phyloP scores from a whole-genome alignment of 2,888 invertebrate genomes.

The Drosophila meridiana region DNA sequence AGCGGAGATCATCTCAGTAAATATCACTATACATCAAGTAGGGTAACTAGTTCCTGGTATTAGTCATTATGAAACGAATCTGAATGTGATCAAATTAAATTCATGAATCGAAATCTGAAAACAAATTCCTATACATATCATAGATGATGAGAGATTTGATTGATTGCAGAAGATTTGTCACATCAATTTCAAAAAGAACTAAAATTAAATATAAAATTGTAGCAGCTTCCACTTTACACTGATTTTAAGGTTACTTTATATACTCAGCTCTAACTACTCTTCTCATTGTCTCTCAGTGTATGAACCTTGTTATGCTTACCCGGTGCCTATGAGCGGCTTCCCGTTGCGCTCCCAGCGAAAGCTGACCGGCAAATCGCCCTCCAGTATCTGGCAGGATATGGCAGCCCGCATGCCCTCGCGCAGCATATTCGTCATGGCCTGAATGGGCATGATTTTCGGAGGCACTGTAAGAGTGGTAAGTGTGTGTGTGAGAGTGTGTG shows the following conservation, averaged over 20 bases:
- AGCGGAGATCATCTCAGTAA: too few relatives aligned
- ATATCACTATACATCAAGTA: too few relatives aligned
- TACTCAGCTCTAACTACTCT: neutral
- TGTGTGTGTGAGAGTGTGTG: neutral
- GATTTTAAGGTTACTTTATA: neutral
- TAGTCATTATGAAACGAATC: too few relatives aligned
- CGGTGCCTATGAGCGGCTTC: constrained; percentile 89
- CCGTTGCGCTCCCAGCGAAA: constrained; percentile 97
- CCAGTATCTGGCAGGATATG: constrained; percentile 95
- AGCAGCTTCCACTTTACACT: neutral
- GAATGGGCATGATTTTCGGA: constrained; percentile 93
- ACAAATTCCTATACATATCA: too few relatives aligned
- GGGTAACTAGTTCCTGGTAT: too few relatives aligned
- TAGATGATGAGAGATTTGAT: too few relatives aligned
- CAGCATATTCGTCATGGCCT: constrained; percentile 91
- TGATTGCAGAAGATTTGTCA: too few relatives aligned
- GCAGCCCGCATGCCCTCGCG: constrained; percentile 95
- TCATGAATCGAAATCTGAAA: too few relatives aligned
- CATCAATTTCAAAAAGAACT: too few relatives aligned
- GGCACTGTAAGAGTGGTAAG: constrained; percentile 87
- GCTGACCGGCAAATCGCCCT: constrained; percentile 96
- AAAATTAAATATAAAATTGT: neutral
- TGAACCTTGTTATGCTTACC: constrained; percentile 78
- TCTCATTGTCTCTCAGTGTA: neutral
- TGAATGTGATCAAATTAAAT: too few relatives aligned